Conservation (phyloP, 2,113 vertebrate genomes). For the Hyla sarda region DNA sequence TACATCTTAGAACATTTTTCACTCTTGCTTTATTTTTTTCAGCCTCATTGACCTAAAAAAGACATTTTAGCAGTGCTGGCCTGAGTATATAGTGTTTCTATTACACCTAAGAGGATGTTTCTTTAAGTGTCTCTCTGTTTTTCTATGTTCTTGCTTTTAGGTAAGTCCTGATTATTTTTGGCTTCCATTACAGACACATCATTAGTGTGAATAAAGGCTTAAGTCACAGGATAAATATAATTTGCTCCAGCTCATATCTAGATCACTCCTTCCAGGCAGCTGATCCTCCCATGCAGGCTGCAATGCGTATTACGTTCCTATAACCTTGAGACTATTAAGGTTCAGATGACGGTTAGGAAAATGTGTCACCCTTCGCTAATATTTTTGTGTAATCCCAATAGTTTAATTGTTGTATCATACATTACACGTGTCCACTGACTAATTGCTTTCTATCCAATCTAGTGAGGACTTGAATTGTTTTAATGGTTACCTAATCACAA, state of each 20-base stretch:
- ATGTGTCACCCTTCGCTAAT: neutral
- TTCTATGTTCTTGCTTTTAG: neutral
- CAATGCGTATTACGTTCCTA: constrained; percentile 15
- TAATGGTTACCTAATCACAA: neutral
- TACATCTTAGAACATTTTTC: no score
- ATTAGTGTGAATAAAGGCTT: neutral
- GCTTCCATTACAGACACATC: neutral
- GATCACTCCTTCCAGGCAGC: neutral
- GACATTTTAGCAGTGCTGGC: no score
- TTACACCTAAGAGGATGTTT: neutral
- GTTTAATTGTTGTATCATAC: neutral
- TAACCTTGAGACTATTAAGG: constrained; percentile 36
- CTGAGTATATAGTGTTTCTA: no score
- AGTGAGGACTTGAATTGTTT: no score
- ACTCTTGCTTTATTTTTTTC: no score
- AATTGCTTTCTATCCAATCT: neutral
- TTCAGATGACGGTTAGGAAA: neutral
- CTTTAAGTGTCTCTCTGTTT: neutral
- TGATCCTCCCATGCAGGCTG: neutral
- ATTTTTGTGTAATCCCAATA: neutral
- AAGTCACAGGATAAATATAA: constrained; percentile 15
- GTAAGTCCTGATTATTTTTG: neutral
- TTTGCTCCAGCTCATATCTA: neutral
- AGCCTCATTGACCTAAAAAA: no score
- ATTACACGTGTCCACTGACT: neutral